A percentile compares a stretch with the other conserved stretches of the same genome.
Conservation (phyloP, 2,113 vertebrate genomes). For the Ctenodactylus gundi region DNA sequence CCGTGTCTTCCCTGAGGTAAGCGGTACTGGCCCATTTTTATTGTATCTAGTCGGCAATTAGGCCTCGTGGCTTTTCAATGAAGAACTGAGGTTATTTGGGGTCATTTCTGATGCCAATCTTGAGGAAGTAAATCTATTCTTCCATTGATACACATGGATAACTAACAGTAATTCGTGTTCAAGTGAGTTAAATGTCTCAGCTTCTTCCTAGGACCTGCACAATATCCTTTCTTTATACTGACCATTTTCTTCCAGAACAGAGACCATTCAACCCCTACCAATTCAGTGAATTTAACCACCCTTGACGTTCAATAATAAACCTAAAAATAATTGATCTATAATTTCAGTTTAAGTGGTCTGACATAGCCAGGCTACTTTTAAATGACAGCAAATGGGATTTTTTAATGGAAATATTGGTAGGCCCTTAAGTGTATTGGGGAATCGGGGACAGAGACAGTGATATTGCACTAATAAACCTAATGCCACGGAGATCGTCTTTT, state of each 20-base stretch:
- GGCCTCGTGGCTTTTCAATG: neutral
- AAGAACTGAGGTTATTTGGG: constrained; percentile 46
- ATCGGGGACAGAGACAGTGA: constrained; percentile 77
- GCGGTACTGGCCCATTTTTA: neutral
- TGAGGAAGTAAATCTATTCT: constrained; percentile 44
- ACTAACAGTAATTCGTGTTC: constrained; percentile 47
- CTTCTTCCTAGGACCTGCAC: constrained; percentile 21
- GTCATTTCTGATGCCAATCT: constrained; percentile 45
- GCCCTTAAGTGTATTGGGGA: constrained; percentile 70
- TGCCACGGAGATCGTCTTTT: constrained; percentile 77
- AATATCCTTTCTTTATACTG: constrained; percentile 47
- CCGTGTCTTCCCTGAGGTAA: neutral
- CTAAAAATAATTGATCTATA: constrained; percentile 81
- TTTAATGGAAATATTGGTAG: constrained; percentile 80
- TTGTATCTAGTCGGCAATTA: constrained; percentile 1
- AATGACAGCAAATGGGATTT: constrained; percentile 75
- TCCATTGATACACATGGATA: constrained; percentile 53
- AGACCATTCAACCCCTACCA: constrained; percentile 59
- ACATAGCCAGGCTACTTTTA: constrained; percentile 76
- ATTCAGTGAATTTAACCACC: constrained; percentile 74
- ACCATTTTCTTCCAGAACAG: constrained; percentile 49
- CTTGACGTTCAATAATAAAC: constrained; percentile 77
- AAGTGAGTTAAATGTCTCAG: constrained; percentile 41
- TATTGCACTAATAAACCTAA: constrained; percentile 79
- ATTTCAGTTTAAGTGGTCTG: constrained; percentile 78